Conservation (phyloP, 2,797 vertebrate genomes). For the Channa striata region DNA sequence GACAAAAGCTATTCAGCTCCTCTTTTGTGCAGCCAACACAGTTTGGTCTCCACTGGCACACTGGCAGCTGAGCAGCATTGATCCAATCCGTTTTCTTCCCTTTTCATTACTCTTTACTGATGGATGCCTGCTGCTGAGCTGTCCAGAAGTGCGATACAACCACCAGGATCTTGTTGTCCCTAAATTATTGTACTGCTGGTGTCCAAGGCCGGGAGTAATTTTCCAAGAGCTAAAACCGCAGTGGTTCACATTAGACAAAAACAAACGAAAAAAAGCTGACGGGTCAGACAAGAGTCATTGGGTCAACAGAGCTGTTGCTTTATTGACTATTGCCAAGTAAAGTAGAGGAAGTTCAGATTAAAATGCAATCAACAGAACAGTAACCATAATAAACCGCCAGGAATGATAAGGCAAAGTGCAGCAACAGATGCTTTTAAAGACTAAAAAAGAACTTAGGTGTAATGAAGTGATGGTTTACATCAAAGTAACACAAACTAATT, state of each 20-base stretch:
- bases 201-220: constrained; percentile 52
- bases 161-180: constrained; percentile 37
- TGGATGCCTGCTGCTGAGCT: constrained; percentile 44
- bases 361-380: constrained; percentile 28
- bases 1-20: constrained; percentile 57
- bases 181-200: constrained; percentile 31
- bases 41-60: constrained; percentile 43
- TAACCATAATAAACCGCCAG: constrained; percentile 7
- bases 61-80: constrained; percentile 38
- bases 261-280: constrained; percentile 27
- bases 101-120: constrained; percentile 55
- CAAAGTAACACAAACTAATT: too few relatives aligned
- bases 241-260: constrained; percentile 32
- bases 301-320: constrained; percentile 25
- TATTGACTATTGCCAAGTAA: constrained; percentile 12
- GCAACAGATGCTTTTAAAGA: neutral
- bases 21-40: constrained; percentile 60
- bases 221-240: constrained; percentile 43
- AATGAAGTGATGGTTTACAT: too few relatives aligned
- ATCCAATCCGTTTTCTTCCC: constrained; percentile 53
- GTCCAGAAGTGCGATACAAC: constrained; percentile 42
- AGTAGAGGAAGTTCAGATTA: constrained; percentile 28
- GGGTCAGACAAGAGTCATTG: constrained; percentile 36
- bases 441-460: too few relatives aligned
- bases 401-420: constrained; percentile 10